These are phyloP conservation scores for Eurois occulta DNA, from an alignment of 2,888 invertebrate genomes.

Conservation along the genomic window DNA sequence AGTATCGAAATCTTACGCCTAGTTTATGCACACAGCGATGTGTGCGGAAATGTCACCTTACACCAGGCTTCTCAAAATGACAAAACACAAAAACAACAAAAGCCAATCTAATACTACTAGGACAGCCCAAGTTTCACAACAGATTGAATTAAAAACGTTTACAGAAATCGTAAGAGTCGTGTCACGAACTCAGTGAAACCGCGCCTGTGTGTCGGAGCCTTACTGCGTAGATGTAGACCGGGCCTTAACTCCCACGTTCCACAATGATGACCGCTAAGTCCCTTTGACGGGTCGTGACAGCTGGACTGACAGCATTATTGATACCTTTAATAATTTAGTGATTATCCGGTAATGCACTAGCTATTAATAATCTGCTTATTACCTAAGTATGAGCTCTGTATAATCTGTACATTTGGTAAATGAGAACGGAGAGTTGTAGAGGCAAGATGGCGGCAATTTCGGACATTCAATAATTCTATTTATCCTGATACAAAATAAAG, in stretches of 20 bases:
- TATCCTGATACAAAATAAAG: not conserved
- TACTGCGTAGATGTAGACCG: not conserved
- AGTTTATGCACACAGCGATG: too few species aligned
- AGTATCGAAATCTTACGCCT: too few species aligned
- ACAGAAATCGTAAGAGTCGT: not conserved
- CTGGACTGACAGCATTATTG: slow-evolving; percentile 24
- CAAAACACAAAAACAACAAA: not conserved
- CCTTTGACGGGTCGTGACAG: slow-evolving; percentile 19
- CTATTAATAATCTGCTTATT: not conserved
- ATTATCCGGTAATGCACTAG: slow-evolving; percentile 8
- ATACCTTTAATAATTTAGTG: slow-evolving; percentile 30
- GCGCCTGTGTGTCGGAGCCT: not conserved
- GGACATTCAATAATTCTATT: not conserved
- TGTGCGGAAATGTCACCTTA: not conserved
- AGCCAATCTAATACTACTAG: too few species aligned
- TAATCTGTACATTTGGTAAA: not conserved
- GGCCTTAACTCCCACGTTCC: slow-evolving; percentile 17
- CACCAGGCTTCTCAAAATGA: not conserved
- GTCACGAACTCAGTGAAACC: not conserved
- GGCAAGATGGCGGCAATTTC: not conserved
- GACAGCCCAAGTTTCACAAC: not conserved
- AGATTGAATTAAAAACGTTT: not conserved
- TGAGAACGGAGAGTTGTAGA: not conserved
- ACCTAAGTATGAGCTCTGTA: not conserved
- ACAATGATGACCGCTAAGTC: slow-evolving; percentile 22